A percentile compares a stretch with the other conserved stretches of the same genome.
phyloP scores from a whole-genome alignment of 2,888 invertebrate genomes.

The Osmoderma eremita region DNA sequence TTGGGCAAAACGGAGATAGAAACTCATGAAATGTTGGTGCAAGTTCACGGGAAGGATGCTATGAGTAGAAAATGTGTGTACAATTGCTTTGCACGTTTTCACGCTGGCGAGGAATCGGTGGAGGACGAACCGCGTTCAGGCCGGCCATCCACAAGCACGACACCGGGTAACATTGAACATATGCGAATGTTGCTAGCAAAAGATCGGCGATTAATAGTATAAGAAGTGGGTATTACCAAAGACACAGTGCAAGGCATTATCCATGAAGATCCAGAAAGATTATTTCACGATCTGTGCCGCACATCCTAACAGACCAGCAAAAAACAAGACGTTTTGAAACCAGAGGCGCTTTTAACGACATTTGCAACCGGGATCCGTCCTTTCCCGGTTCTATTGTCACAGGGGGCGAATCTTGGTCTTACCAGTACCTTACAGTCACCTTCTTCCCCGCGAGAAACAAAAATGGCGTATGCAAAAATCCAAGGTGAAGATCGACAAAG shows the following conservation, averaged over 20 bases:
- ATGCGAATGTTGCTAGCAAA: neutral
- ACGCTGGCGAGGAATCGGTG: neutral
- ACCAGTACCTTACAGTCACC: neutral
- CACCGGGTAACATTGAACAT: neutral
- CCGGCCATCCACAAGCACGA: slow-evolving; percentile 9
- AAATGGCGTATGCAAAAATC: neutral
- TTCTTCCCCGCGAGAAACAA: neutral
- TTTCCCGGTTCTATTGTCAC: neutral
- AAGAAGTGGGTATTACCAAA: slow-evolving; percentile 1
- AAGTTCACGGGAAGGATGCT: slow-evolving; percentile 5
- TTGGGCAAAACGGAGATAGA: neutral
- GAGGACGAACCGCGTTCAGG: slow-evolving; percentile 8
- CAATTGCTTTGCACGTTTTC: neutral
- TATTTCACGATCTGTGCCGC: too few relatives aligned
- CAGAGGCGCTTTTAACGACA: too few relatives aligned
- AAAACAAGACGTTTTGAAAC: too few relatives aligned
- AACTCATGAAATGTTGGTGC: slow-evolving; percentile 12
- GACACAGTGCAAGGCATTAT: too few relatives aligned
- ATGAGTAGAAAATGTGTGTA: neutral
- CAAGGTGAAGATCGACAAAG: neutral
- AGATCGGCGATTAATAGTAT: neutral
- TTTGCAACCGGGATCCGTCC: too few relatives aligned
- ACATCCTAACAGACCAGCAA: too few relatives aligned
- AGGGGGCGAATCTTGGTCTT: neutral
- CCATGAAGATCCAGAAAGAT: too few relatives aligned